Evolutionary conservation across 1,140 invertebrate species (phyloP).

Genomic region (Magallana angulata): DNA sequence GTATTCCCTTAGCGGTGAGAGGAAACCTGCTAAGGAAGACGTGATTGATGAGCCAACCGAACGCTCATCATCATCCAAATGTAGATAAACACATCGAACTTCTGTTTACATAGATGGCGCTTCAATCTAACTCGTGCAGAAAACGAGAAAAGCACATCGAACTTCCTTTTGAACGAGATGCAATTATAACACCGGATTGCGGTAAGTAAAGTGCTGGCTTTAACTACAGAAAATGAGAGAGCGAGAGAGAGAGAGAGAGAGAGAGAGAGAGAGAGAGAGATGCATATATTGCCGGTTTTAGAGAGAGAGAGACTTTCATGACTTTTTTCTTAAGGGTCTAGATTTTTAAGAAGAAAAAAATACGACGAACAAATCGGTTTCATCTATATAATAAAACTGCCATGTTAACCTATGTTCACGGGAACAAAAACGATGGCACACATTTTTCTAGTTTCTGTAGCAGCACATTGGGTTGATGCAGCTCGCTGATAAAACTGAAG

Average conservation of each 20-base stretch:
- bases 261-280: too few species aligned
- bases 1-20: neutral
- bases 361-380: slow-evolving; percentile 1
- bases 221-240: neutral
- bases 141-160: slow-evolving; percentile 24
- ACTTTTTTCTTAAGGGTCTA: neutral
- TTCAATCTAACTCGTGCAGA: slow-evolving; percentile 25
- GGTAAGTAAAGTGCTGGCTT: neutral
- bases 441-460: slow-evolving; percentile 24
- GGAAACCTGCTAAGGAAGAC: neutral
- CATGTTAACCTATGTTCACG: slow-evolving; percentile 11
- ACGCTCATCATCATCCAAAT: slow-evolving; percentile 5
- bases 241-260: too few species aligned
- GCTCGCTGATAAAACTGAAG: neutral
- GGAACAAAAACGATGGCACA: slow-evolving; percentile 4
- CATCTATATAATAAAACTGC: slow-evolving; percentile 31
- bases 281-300: too few species aligned
- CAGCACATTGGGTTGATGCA: slow-evolving; percentile 24
- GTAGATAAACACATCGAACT: slow-evolving; percentile 25
- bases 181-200: neutral
- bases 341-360: neutral
- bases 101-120: slow-evolving; percentile 37
- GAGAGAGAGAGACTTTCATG: too few species aligned
- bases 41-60: slow-evolving; percentile 29
- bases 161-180: slow-evolving; percentile 6